phyloP scores from a whole-genome alignment of 1,140 invertebrate genomes.

The Samia ricini region DNA sequence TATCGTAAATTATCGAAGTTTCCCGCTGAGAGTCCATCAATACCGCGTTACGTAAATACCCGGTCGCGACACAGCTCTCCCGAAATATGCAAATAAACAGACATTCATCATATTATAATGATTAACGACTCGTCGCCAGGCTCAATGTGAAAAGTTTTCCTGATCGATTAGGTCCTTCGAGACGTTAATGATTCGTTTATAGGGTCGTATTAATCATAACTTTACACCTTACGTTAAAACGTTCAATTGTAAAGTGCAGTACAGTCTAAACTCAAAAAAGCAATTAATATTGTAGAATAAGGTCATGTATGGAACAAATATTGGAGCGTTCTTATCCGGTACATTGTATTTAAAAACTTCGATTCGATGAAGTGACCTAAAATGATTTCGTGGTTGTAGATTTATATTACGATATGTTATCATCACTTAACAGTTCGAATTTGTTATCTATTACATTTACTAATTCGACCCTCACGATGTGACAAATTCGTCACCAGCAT shows the following conservation, averaged over 20 bases:
- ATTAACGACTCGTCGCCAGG: not conserved
- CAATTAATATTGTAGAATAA: too few species aligned
- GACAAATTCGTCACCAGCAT: too few species aligned
- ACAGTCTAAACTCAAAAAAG: too few species aligned
- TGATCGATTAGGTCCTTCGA: not conserved
- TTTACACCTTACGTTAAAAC: not conserved
- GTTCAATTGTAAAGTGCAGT: not conserved
- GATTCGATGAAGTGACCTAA: too few species aligned
- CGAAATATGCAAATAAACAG: not conserved
- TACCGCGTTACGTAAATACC: not conserved
- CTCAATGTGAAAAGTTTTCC: not conserved
- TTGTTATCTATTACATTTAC: too few species aligned
- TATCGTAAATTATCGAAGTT: not conserved
- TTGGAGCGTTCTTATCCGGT: too few species aligned
- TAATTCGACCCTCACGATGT: too few species aligned
- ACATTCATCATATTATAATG: conserved; percentile 8
- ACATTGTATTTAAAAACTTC: too few species aligned
- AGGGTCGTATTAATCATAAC: not conserved
- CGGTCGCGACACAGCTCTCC: not conserved
- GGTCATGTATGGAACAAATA: too few species aligned
- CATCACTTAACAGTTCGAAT: too few species aligned
- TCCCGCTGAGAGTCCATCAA: not conserved
- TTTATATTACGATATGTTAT: too few species aligned
- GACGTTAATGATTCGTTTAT: not conserved
- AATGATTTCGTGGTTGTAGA: too few species aligned